Evolutionary conservation across 2,113 vertebrate genomes (phyloP).

Genomic region (Hemiprocne comata): DNA sequence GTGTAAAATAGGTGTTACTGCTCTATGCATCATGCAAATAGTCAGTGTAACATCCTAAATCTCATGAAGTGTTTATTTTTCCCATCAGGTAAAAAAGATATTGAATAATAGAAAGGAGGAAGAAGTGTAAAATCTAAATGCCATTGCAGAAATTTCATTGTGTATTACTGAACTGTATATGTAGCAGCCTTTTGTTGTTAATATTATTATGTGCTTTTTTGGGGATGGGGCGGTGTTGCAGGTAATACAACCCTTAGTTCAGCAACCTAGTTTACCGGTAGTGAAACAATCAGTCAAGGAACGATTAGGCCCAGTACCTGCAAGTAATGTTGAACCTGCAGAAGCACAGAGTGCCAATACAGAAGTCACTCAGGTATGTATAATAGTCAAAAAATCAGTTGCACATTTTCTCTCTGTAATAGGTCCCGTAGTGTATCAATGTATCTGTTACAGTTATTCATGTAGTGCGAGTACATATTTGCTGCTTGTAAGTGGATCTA

Average conservation of each 20-base stretch:
- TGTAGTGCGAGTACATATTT: not conserved
- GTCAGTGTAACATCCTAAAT: not conserved
- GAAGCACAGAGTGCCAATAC: constrained; percentile 81
- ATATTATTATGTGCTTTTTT: not conserved
- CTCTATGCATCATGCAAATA: not conserved
- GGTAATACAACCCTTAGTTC: constrained; percentile 76
- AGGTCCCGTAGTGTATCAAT: not conserved
- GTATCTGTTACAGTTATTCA: not conserved
- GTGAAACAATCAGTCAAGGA: constrained; percentile 96
- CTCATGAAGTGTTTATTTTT: not conserved
- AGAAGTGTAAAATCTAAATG: not conserved
- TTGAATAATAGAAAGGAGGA: not conserved
- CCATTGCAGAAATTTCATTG: not conserved
- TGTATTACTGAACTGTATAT: not conserved
- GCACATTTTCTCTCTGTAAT: not conserved
- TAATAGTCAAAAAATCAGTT: not conserved
- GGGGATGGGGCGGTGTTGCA: not conserved
- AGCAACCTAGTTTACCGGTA: constrained; percentile 77
- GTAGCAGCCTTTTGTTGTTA: not conserved
- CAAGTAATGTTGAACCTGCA: constrained; percentile 81
- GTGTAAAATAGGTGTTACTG: not conserved
- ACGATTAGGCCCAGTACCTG: constrained; percentile 88
- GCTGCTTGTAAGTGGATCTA: not conserved
- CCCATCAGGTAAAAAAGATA: not conserved
- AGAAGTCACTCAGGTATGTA: constrained; percentile 83